phyloP scores from a whole-genome alignment of 1,140 invertebrate genomes.

The Eumeta japonica region DNA sequence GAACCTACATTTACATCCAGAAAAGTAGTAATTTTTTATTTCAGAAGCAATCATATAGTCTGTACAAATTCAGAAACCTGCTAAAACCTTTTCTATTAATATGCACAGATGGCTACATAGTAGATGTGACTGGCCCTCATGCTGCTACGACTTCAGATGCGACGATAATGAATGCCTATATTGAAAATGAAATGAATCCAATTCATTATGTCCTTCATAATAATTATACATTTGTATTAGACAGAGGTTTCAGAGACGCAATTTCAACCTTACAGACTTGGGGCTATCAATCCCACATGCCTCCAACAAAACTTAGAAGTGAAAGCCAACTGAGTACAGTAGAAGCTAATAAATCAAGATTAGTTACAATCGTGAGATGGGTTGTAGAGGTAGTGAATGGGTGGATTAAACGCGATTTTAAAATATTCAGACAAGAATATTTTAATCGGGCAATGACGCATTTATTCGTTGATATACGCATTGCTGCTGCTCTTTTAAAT shows the following conservation, averaged over 20 bases:
- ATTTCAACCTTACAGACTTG: conserved; percentile 9
- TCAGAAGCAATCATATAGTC: neutral
- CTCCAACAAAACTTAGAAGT: conserved; percentile 11
- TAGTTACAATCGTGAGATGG: conserved; percentile 13
- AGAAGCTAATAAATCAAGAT: conserved; percentile 16
- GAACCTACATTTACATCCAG: no score
- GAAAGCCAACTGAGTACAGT: conserved; percentile 13
- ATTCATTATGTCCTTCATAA: conserved; percentile 3
- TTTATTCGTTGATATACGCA: conserved; percentile 15
- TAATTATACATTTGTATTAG: conserved; percentile 12
- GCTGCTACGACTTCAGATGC: conserved; percentile 9
- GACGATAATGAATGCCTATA: conserved; percentile 9
- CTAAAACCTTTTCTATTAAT: conserved; percentile 12
- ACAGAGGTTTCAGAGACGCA: conserved; percentile 15
- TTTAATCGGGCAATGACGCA: conserved; percentile 11
- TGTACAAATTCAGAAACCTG: conserved; percentile 2
- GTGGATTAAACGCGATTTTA: conserved; percentile 7
- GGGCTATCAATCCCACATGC: conserved; percentile 16
- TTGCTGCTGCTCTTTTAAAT: conserved; percentile 16
- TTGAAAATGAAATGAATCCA: conserved; percentile 5
- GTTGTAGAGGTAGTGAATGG: conserved; percentile 7
- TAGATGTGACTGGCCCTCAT: conserved; percentile 8
- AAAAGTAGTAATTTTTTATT: conserved; percentile 6
- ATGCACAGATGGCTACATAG: conserved; percentile 10
- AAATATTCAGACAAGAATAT: conserved; percentile 17